Base-by-base conservation (phyloP, 2,888 invertebrate genomes). In the Cheilosia scutellata region DNA sequence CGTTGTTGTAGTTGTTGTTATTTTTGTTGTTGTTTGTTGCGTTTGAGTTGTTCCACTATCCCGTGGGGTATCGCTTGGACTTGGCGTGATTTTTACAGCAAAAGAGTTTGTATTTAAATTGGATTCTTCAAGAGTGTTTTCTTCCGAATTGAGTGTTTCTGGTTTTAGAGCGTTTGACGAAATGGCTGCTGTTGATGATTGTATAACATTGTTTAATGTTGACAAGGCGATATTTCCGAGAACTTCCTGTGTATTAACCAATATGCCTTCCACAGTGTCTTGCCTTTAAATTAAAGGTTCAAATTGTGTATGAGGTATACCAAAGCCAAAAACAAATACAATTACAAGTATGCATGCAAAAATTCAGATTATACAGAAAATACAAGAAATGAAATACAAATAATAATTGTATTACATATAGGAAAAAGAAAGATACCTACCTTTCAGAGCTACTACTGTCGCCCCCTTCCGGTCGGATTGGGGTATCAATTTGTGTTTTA, bases 211-310 rank as follows among this genome's bases (percentile, higher is more conserved):
- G 91, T 90, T 94, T 92, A 88, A 93, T 93, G 49, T 93, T 93
- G 0, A 94, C 93, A 91, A 94, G 93, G 95, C 94, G 91, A 94
- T 95, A 89, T 94, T 94, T 25, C 94, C 94, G 78, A 95, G 94
- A 83, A 94, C 95, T 92, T 95, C 95, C 90, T 95, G 95, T 77
- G 95, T 95, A 87, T 94, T 94, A 90, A 94, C 93, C 88, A 95
- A 93, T 82, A 95, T 92, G 90, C 95, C 95, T 90, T 95, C 95
- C 90, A 95, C 94, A 9, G 95, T 95, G 90, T 95, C 95, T 91
- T 94, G 93, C 95, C 95, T 95, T 88, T 86, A 88, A 88, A 72
- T 29, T 65, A 71, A 72, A 47, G 70, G 51, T 55, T 51, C 5
- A 20, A 44, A 68, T 57, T 47, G 4, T 47, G 20, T 29, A n/a